Evolutionary conservation across 1,140 invertebrate species (phyloP).

Genomic region (Sinonovacula constricta): DNA sequence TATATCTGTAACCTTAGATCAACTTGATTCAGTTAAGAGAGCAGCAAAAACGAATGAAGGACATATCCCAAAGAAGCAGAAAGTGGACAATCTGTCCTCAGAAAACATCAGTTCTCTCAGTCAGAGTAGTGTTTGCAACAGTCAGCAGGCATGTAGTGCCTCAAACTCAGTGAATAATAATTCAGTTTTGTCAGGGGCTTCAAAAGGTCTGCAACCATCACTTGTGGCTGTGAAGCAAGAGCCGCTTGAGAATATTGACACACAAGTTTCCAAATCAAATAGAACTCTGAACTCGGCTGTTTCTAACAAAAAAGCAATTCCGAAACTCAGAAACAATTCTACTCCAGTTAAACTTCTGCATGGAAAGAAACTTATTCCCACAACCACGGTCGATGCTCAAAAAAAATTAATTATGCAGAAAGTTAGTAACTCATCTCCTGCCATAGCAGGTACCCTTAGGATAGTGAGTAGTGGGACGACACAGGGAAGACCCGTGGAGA

Average conservation of each 20-base stretch:
- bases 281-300: no score
- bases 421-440: neutral
- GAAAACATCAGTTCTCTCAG: no score
- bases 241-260: neutral
- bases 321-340: neutral
- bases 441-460: no score
- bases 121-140: no score
- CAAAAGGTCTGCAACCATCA: neutral
- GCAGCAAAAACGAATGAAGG: no score
- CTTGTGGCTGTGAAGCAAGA: neutral
- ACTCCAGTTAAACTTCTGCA: neutral
- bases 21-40: no score
- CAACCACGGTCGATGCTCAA: neutral
- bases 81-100: no score
- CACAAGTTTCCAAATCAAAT: neutral
- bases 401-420: neutral
- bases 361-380: neutral
- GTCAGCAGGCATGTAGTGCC: no score
- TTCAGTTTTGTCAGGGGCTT: neutral
- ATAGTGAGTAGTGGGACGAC: neutral
- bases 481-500: neutral
- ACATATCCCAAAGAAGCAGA: no score
- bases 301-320: no score
- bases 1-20: no score
- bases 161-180: no score